A percentile compares a stretch with the other conserved stretches of the same genome.
Evolutionary conservation across 1,140 invertebrate genomes (phyloP).

Genomic region (fruit fly (Drosophila melanogaster)): DNA sequence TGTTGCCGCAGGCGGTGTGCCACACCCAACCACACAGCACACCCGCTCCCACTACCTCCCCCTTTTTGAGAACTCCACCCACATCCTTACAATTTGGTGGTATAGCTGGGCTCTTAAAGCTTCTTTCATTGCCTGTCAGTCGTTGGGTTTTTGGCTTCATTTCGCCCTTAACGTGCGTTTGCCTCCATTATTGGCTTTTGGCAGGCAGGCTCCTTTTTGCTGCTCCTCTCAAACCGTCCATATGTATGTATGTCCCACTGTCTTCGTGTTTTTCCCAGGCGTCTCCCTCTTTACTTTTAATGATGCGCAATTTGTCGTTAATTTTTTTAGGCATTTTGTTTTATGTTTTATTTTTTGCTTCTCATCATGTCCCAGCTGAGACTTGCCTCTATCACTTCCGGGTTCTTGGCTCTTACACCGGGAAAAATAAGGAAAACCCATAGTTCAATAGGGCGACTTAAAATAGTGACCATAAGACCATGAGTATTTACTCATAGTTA

Average conservation of each 20-base stretch:
- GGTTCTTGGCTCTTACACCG: conserved; percentile 13
- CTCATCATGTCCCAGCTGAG: conserved; percentile 60
- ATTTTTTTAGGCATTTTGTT: conserved; percentile 77
- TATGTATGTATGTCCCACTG: neutral
- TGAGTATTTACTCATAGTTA: neutral
- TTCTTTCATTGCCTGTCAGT: conserved; percentile 46
- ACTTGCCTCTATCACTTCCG: conserved; percentile 17
- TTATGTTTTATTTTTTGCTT: conserved; percentile 72
- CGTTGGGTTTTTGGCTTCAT: conserved; percentile 21
- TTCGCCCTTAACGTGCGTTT: conserved; percentile 35
- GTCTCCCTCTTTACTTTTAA: conserved; percentile 61
- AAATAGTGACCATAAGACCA: too few relatives aligned
- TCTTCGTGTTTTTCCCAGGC: conserved; percentile 1
- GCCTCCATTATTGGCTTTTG: conserved; percentile 52
- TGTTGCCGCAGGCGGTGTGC: conserved; percentile 45
- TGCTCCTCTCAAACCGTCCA: too few relatives aligned
- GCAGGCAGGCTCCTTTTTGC: conserved; percentile 31
- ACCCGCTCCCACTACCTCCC: neutral
- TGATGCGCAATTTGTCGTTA: conserved; percentile 81
- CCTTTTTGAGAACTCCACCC: neutral
- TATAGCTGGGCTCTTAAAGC: conserved; percentile 23
- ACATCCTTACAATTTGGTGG: conserved; percentile 1
- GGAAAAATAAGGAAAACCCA: neutral
- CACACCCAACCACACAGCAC: neutral
- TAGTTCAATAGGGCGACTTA: too few relatives aligned